Evolutionary conservation across 2,797 vertebrate species (phyloP).

Genomic region (Oceanodroma leucorhoa): DNA sequence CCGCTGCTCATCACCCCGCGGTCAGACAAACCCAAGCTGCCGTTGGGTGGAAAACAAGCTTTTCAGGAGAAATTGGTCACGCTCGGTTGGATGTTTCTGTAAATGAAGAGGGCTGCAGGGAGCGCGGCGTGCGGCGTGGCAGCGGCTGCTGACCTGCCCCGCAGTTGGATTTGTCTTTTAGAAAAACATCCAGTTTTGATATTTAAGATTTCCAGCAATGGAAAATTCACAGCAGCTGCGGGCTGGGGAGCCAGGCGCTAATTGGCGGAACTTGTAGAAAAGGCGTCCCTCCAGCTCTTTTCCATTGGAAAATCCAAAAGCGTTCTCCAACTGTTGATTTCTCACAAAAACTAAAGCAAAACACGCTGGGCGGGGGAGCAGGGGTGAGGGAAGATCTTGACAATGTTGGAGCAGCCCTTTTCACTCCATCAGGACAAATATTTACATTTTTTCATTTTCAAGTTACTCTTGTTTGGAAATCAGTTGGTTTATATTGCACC

Average conservation of each 20-base stretch:
- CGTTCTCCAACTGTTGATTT: constrained; percentile 43
- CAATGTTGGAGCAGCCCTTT: constrained; percentile 17
- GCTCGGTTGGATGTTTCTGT: fast-evolving
- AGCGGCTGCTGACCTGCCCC: neutral
- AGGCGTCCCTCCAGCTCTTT: constrained; percentile 27
- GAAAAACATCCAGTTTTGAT: constrained; percentile 12
- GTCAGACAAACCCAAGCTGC: neutral
- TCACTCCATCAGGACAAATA: constrained; percentile 3
- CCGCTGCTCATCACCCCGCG: fast-evolving
- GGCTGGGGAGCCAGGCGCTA: neutral
- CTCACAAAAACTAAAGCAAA: constrained; percentile 29
- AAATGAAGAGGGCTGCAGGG: neutral
- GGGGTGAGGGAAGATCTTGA: neutral
- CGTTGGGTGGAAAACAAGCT: neutral
- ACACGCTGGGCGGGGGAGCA: neutral
- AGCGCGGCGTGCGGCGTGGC: neutral
- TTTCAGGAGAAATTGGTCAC: neutral
- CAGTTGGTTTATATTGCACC: neutral
- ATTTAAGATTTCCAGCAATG: constrained; percentile 37
- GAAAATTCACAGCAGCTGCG: neutral
- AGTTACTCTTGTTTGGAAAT: constrained; percentile 34
- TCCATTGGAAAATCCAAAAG: constrained; percentile 53
- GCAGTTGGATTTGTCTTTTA: fast-evolving
- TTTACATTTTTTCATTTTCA: constrained; percentile 47
- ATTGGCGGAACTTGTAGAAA: constrained; percentile 35